A percentile compares a stretch with the other conserved stretches of the same genome.
phyloP scores from a whole-genome alignment of 2,888 invertebrate species.

The Gandaritis pyraliata region DNA sequence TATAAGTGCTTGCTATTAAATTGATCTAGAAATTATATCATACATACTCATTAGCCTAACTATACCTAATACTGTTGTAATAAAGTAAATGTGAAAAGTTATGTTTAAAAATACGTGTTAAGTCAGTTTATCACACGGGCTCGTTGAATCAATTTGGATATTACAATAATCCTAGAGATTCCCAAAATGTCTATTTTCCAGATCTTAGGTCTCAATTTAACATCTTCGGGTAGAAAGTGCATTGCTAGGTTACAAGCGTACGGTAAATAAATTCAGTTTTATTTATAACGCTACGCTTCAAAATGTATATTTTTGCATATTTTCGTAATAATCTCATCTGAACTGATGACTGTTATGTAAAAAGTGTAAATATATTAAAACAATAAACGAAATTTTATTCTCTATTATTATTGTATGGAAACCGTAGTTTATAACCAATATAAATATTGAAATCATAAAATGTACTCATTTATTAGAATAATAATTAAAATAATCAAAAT shows the following conservation, averaged over 20 bases:
- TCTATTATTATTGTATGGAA: conserved; percentile 12
- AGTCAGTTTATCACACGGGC: too few species aligned
- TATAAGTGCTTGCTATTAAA: too few species aligned
- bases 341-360: conserved; percentile 23
- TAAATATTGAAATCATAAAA: conserved; percentile 27
- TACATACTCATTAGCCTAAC: too few species aligned
- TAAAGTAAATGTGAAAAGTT: too few species aligned
- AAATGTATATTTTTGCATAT: conserved; percentile 50
- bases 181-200: not conserved
- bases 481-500: conserved; percentile 11
- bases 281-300: conserved; percentile 57
- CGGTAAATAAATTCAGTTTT: conserved; percentile 56
- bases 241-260: conserved; percentile 47
- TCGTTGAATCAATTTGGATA: too few species aligned
- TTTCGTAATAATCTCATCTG: conserved; percentile 35
- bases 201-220: conserved; percentile 17
- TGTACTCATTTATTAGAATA: conserved; percentile 25
- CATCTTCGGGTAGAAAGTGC: conserved; percentile 5
- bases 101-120: too few species aligned
- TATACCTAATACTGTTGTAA: too few species aligned
- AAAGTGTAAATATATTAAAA: conserved; percentile 25
- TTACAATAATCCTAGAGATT: too few species aligned
- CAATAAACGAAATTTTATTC: conserved; percentile 18
- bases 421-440: conserved; percentile 16
- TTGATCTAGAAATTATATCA: too few species aligned